Base-by-base conservation (phyloP, 2,797 vertebrate genomes). In the Jordanella pulchra region DNA sequence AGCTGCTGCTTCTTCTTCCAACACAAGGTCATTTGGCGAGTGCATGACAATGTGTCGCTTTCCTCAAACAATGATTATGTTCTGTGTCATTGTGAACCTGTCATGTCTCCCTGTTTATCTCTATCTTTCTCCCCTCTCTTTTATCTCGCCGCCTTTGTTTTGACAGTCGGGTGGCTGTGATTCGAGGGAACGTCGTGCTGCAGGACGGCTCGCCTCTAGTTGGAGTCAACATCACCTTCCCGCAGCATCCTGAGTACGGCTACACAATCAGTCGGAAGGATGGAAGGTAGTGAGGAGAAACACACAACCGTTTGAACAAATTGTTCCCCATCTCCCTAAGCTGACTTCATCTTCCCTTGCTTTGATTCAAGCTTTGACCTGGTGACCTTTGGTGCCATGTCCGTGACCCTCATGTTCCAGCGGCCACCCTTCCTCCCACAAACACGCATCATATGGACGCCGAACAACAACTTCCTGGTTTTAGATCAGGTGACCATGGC, bases 261-360 rank as follows among this genome's bases (percentile, higher is more conserved):
- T 98, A 95, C 90, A 99, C 97, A 28, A 94, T 98, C 93, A 99
- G 97, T 50, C 93, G 97, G 14, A 96, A 98, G 88, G 97, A 99
- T 75, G 97, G 97, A 82, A 98, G 97, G 97, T 99, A 92, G 28
- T 65, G 15, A 71, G 27, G 27, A 47, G 51, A 39, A 79, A 47
- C 15, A 53, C 68, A 78, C 32, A 65, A 42, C 17, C 66, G 2
- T 65, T 4, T 14, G 2, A 35, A 50, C 42, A 4, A n/a, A 17
- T n/a, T 14, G 12, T 47, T 60, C n/a, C 18, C 14, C 11, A 56
- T 1, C 11, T 61, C 10, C 25, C 15, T 27, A 61, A 23, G 60
- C 71, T 65, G 30, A 66, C 27, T 67, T n/a, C 13, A 0, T 35
- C 14, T 51, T 11, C 2, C 54, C 75, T 25, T 79, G 7, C 2